Evolutionary conservation across 1,140 invertebrate genomes (phyloP).

Genomic region (Theocolax elegans): DNA sequence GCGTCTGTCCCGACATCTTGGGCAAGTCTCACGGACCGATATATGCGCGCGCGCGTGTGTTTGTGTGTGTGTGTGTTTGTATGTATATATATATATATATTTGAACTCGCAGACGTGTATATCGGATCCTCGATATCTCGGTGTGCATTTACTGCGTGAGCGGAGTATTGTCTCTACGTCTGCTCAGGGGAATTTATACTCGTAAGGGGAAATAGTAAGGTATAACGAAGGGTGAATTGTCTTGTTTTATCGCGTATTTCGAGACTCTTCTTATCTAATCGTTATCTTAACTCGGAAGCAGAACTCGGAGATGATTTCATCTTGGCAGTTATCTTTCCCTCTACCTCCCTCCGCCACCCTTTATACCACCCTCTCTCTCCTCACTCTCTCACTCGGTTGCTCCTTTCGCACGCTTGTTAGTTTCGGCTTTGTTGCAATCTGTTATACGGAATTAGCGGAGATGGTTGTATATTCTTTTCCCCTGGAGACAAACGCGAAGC

Average conservation of each 20-base stretch:
- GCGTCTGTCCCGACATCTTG: not conserved
- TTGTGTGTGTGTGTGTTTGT: no score
- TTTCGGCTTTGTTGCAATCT: not conserved
- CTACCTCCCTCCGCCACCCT: not conserved
- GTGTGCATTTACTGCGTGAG: not conserved
- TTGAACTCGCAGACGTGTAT: no score
- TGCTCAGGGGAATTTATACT: constrained; percentile 22
- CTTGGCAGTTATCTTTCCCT: no score
- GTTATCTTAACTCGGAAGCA: not conserved
- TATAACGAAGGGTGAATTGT: constrained; percentile 8
- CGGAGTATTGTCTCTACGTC: constrained; percentile 3
- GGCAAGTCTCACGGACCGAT: no score
- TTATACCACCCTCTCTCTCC: no score
- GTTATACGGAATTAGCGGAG: not conserved
- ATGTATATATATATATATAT: no score
- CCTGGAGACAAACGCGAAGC: not conserved
- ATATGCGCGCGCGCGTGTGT: not conserved
- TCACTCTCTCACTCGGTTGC: no score
- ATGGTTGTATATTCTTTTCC: not conserved
- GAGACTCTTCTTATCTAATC: constrained; percentile 13
- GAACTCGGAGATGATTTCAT: constrained; percentile 19
- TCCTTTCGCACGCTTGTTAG: constrained; percentile 1
- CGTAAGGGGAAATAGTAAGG: not conserved
- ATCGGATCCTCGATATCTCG: constrained; percentile 6
- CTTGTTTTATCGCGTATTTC: constrained; percentile 16